Percentiles rank a stretch among this genome's conserved stretches.
These are phyloP conservation scores for Streptopelia turtur DNA, from an alignment of 2,797 vertebrate genomes.

Conservation along the genomic window DNA sequence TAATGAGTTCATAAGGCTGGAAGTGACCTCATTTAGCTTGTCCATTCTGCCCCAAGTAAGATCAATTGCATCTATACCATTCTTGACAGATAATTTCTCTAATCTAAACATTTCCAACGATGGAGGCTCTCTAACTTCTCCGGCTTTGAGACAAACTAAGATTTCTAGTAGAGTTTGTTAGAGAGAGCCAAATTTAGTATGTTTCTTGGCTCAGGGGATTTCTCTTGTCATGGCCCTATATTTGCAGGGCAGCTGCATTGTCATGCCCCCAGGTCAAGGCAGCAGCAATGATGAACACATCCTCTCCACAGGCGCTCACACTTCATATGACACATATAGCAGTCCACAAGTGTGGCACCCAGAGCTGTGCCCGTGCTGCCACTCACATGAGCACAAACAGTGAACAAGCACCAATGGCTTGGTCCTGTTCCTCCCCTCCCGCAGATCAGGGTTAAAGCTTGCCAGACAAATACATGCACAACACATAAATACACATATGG, in stretches of 20 bases:
- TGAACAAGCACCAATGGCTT: background rate
- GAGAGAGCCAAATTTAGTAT: background rate
- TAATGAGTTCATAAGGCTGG: slow-evolving; percentile 42
- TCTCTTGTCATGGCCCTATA: background rate
- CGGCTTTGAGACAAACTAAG: background rate
- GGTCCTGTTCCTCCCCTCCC: background rate
- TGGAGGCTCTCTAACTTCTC: background rate
- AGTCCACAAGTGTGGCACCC: background rate
- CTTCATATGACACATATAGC: background rate
- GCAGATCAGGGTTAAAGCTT: background rate
- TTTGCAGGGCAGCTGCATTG: background rate
- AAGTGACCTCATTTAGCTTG: slow-evolving; percentile 53
- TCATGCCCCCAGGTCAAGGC: background rate
- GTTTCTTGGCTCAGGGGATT: background rate
- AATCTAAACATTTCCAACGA: slow-evolving; percentile 1
- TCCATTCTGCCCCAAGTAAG: slow-evolving; percentile 36
- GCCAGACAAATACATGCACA: rapidly evolving
- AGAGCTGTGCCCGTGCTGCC: background rate
- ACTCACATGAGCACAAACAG: background rate
- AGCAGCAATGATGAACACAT: background rate
- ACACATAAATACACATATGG: rapidly evolving
- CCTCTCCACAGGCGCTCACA: rapidly evolving
- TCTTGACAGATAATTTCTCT: slow-evolving; percentile 43
- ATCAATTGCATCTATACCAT: slow-evolving; percentile 27
- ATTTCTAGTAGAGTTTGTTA: background rate